Evolutionary conservation across 1,140 invertebrate genomes (phyloP), one percentile per base, ranked within the genome.

Genomic region (Grapholita molesta): DNA sequence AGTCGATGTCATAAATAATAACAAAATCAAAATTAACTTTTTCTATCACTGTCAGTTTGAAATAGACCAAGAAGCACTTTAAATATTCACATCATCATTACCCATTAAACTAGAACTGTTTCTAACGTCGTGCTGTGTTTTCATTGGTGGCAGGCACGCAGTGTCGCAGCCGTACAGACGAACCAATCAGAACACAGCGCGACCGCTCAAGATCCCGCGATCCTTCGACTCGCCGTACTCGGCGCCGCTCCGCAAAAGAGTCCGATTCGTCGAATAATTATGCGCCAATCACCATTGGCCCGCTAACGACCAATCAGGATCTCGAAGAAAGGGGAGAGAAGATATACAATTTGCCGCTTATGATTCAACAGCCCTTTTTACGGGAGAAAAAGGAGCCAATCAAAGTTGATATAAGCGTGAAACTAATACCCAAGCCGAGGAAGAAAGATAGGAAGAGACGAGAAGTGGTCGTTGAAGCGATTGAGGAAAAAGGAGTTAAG

Each of bases 351-450:
- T 77, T 92, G 67, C 93, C 92, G 78, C 87, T 94, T 84, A 93
- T 92, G 89, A 93, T 93, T 93, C 90, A 92, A 93, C 93, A 91
- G 83, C 90, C 93, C 92, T 94, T 92, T 92, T 94, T 93, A 94
- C 94, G 92, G 89, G 94, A 94, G 93, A 94, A 94, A 95, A 95
- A 94, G 94, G 94, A 93, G 93, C 94, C 93, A 70, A 94, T 96
- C 82, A 96, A 96, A 93, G 94, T 96, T 84, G 95, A 96, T 92
- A 94, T 96, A 78, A 96, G 95, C 92, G 95, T 96, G 75, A 95
- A 96, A 90, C 90, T 96, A 82, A 94, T 95, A 85, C 95, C 95
- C 53, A 96, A 94, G 92, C 81, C 90, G 70, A 88, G 90, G 70
- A 92, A 91, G 71, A 86, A 82, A 32, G 89, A 92, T 35, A 88